phyloP scores from a whole-genome alignment of 2,797 vertebrate species.

The Dendrocincla tyrannina region DNA sequence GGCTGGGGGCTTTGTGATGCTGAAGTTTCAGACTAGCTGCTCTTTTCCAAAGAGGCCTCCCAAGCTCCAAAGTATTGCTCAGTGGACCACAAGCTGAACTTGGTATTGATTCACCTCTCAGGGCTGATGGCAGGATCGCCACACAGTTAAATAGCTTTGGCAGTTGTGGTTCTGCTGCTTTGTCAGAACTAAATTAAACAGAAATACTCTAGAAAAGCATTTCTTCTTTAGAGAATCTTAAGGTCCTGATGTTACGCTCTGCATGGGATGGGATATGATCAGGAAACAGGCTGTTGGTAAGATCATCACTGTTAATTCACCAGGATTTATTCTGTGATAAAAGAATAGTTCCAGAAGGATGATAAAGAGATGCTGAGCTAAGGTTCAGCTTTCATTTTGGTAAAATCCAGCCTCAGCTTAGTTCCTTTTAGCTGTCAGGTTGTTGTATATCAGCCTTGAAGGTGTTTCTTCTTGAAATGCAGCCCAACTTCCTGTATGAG shows the following conservation, averaged over 20 bases:
- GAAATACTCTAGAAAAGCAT: not conserved
- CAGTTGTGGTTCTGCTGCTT: not conserved
- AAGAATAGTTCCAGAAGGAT: not conserved
- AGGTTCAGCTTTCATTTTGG: not conserved
- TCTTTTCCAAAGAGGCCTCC: not conserved
- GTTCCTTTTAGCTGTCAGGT: not conserved
- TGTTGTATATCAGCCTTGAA: not conserved
- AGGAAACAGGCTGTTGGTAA: not conserved
- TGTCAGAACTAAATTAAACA: slow-evolving; percentile 8
- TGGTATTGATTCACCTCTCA: slow-evolving; percentile 32
- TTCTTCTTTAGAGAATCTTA: not conserved
- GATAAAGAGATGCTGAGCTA: not conserved
- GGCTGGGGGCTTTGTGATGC: not conserved
- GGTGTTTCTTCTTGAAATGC: not conserved
- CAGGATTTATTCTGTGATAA: not conserved
- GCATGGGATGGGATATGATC: not conserved
- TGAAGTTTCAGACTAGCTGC: not conserved
- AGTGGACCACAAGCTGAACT: not conserved
- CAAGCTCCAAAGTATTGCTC: slow-evolving; percentile 3
- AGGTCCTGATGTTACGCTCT: not conserved
- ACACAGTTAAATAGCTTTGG: not conserved
- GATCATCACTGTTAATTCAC: not conserved
- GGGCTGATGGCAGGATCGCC: not conserved
- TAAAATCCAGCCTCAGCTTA: not conserved
- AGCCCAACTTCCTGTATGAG: not conserved